These are phyloP conservation scores for Pseudoips prasinana DNA, from an alignment of 2,888 invertebrate genomes.

Conservation along the genomic window DNA sequence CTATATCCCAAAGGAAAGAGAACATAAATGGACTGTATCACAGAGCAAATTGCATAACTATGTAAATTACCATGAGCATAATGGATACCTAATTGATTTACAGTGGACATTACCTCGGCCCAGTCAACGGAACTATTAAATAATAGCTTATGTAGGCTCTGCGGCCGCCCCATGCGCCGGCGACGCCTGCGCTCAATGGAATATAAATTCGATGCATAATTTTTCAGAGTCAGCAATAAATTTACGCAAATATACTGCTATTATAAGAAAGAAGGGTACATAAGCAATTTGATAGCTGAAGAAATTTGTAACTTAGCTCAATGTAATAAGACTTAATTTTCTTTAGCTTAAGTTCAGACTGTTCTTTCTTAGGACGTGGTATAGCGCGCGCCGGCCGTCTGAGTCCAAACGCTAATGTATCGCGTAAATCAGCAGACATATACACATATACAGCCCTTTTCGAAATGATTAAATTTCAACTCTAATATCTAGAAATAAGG, in stretches of 20 bases:
- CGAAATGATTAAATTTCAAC: constrained; percentile 3
- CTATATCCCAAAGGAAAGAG: too few relatives aligned
- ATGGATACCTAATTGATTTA: too few relatives aligned
- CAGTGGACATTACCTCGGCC: too few relatives aligned
- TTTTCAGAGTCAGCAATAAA: constrained; percentile 51
- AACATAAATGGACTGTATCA: too few relatives aligned
- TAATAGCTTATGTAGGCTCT: neutral
- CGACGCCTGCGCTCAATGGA: constrained; percentile 14
- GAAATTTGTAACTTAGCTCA: too few relatives aligned
- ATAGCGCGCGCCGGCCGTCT: constrained; percentile 29
- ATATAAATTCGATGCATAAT: constrained; percentile 53
- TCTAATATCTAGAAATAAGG: constrained; percentile 7
- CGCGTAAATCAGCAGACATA: constrained; percentile 56
- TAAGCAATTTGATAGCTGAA: too few relatives aligned
- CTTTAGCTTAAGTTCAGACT: neutral
- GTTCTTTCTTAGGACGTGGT: neutral
- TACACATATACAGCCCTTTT: neutral
- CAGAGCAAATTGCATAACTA: too few relatives aligned
- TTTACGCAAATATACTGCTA: constrained; percentile 37
- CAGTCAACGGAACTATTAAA: too few relatives aligned
- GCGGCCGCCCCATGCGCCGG: neutral
- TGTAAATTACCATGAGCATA: too few relatives aligned
- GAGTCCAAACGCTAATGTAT: constrained; percentile 52
- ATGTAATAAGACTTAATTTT: too few relatives aligned
- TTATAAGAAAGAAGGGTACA: constrained; percentile 1